Evolutionary conservation across 2,113 vertebrate genomes (phyloP).

Genomic region (Spheniscus mendiculus): DNA sequence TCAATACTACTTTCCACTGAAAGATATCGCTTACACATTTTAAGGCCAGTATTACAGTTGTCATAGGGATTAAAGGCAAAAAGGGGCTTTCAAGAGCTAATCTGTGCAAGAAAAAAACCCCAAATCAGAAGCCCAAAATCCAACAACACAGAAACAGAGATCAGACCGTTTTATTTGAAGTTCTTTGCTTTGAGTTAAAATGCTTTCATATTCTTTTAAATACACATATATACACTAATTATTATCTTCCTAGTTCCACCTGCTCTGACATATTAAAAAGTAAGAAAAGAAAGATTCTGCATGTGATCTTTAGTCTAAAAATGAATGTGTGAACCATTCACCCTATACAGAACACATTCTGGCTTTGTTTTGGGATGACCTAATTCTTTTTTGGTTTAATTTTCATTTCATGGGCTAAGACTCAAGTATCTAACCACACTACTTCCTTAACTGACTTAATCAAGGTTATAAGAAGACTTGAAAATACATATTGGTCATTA

Average conservation of each 20-base stretch:
- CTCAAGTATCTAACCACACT: background rate
- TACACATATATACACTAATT: background rate
- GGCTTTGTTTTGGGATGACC: background rate
- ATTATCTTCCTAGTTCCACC: background rate
- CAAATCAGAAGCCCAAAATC: background rate
- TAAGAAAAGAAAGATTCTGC: background rate
- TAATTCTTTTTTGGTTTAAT: background rate
- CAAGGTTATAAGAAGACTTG: background rate
- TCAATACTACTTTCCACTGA: background rate
- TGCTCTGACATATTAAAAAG: background rate
- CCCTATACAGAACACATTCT: background rate
- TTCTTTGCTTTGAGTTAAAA: background rate
- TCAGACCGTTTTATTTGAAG: background rate
- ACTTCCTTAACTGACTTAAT: background rate
- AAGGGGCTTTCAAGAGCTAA: background rate
- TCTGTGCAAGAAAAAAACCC: background rate
- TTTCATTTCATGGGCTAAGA: background rate
- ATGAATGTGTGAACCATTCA: background rate
- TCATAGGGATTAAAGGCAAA: background rate
- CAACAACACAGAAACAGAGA: background rate
- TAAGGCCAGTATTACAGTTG: background rate
- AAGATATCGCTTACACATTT: background rate
- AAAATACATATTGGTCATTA: background rate
- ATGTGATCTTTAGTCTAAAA: background rate
- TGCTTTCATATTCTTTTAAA: background rate